These are phyloP conservation scores for Vireo griseus DNA, from an alignment of 2,797 vertebrate species.

Conservation along the genomic window DNA sequence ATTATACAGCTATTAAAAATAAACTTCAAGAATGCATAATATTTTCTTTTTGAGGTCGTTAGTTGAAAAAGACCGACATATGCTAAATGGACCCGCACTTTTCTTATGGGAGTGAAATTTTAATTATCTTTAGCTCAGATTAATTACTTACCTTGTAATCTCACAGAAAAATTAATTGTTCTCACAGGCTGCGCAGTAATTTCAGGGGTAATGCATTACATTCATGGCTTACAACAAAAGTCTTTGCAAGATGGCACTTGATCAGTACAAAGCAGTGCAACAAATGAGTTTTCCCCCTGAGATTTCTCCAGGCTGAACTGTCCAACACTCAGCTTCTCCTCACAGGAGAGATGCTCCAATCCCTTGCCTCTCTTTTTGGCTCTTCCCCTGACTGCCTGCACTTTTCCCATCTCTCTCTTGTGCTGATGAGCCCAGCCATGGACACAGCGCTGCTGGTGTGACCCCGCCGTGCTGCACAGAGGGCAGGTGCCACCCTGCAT, in stretches of 20 bases:
- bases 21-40: neutral
- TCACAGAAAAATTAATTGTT: neutral
- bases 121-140: slow-evolving; percentile 12
- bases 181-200: neutral
- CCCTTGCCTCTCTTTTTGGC: neutral
- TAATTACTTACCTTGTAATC: slow-evolving; percentile 29
- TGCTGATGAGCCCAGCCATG: neutral
- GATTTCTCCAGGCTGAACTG: neutral
- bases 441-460: neutral
- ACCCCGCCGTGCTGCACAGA: fast-evolving
- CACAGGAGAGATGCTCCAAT: neutral
- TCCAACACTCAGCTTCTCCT: neutral
- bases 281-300: neutral
- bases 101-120: neutral
- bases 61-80: neutral
- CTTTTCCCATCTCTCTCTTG: fast-evolving
- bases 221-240: neutral
- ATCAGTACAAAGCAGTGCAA: neutral
- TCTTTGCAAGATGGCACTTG: neutral
- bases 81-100: neutral
- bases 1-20: neutral
- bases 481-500: no score
- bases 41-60: neutral
- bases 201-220: neutral
- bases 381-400: neutral